Base-by-base conservation (phyloP, 2,888 invertebrate species). In the Eupithecia vulgata region DNA sequence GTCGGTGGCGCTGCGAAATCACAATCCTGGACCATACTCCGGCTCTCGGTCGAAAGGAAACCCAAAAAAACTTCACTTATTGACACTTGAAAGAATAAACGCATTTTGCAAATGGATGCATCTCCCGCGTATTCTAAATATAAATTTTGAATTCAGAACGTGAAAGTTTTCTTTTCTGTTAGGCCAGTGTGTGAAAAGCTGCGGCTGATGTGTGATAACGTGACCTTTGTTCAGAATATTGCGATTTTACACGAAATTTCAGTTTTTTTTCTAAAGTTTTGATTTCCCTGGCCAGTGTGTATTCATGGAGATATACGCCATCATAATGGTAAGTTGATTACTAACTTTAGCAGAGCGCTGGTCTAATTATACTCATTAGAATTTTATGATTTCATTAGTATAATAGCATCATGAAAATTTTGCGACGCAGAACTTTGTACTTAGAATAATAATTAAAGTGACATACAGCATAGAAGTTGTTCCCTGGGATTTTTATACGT, bases 71-170 rank as follows among this genome's bases (percentile, higher is more conserved):
- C 80, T 81, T 81, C 81, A 81, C 81, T 81, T 81, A 79, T 80
- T 25, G 62, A 72, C 77, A 76, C 81, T 40, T 1, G 15, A 21
- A 75, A 77, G 79, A 59, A 66, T 6, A 17, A 72, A 35, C 70
- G 6, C 7, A 13, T 67, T 12, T 21, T 64, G n/a, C 40, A n/a
- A n/a, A 30, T 40, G 34, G 45, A 81, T 83, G 81, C 52, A 73
- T 81, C 76, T 79, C 74, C 75, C 80, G 80, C 80, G 80, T 79
- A 82, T 76, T 71, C 74, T 73, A 75, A 68, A 76, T 81, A 83
- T 84, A 79, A 82, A 73, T 81, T 89, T 90, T 80, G 76, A 88
- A 88, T 85, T 88, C 79, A 78, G 85, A 88, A 88, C 82, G 74
- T 77, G 75, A 74, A 76, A 83, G 84, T 83, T 80, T 82, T 79